These are phyloP conservation scores for Semotilus atromaculatus DNA, from an alignment of 2,797 vertebrate species.

Conservation along the genomic window DNA sequence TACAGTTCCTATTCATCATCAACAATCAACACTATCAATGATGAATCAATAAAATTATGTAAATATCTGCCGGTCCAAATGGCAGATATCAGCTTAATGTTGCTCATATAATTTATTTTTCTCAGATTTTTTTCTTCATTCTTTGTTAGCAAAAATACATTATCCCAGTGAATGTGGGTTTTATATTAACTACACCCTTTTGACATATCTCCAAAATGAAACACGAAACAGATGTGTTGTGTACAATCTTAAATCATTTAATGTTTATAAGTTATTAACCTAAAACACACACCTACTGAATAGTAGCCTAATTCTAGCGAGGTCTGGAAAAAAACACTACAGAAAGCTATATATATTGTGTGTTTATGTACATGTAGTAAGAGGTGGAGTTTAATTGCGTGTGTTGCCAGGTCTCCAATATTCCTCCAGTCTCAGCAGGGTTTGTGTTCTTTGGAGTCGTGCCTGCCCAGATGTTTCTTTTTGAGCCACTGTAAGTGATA, in stretches of 20 bases:
- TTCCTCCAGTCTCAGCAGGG: constrained; percentile 69
- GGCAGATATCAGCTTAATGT: neutral
- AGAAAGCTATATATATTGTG: constrained; percentile 38
- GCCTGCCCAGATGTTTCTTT: constrained; percentile 84
- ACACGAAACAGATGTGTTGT: constrained; percentile 58
- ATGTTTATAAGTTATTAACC: constrained; percentile 53
- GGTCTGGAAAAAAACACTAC: constrained; percentile 24
- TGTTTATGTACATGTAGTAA: constrained; percentile 40
- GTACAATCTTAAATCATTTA: constrained; percentile 54
- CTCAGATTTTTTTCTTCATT: neutral
- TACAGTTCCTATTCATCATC: constrained; percentile 2
- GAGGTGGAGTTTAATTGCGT: constrained; percentile 72
- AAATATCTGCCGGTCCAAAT: neutral
- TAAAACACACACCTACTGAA: constrained; percentile 37
- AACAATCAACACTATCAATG: neutral
- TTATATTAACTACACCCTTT: constrained; percentile 48
- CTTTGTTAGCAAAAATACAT: constrained; percentile 33
- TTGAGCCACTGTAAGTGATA: constrained; percentile 82
- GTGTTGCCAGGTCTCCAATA: constrained; percentile 72
- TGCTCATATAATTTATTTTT: neutral
- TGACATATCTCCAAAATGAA: constrained; percentile 56
- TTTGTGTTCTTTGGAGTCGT: constrained; percentile 78
- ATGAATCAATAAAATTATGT: neutral
- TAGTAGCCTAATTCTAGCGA: neutral
- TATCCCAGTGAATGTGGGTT: constrained; percentile 17